Evolutionary conservation across 1,140 invertebrate species (phyloP).

Genomic region (Agrypnia vestita): DNA sequence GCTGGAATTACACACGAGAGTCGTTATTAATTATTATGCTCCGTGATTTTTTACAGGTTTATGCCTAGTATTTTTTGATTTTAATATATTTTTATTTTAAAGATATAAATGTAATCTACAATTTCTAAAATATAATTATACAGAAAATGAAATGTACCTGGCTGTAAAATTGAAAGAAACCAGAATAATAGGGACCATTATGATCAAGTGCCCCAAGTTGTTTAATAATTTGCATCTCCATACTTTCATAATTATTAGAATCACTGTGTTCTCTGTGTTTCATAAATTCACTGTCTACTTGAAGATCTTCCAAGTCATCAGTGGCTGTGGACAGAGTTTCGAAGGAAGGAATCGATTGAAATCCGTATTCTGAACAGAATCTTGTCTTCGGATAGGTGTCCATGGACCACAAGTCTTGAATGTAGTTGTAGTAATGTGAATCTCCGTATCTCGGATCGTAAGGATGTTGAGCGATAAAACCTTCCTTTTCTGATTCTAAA

Average conservation of each 20-base stretch:
- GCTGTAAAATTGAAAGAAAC: conserved; percentile 81
- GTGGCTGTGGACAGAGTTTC: conserved; percentile 76
- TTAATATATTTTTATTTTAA: no score
- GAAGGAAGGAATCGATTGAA: conserved; percentile 89
- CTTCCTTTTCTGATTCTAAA: conserved; percentile 80
- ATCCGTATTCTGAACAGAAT: conserved; percentile 96
- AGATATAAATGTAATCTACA: no score
- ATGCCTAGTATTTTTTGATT: no score
- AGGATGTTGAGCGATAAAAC: conserved; percentile 85
- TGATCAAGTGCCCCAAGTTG: conserved; percentile 76
- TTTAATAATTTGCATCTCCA: conserved; percentile 74
- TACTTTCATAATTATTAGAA: conserved; percentile 76
- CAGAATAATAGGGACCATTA: conserved; percentile 70
- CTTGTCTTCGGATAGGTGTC: conserved; percentile 85
- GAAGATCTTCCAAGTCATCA: conserved; percentile 75
- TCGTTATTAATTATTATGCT: no score
- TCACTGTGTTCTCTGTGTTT: conserved; percentile 89
- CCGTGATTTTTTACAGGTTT: no score
- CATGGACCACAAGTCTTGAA: conserved; percentile 85
- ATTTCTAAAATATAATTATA: no score
- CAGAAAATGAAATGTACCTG: conserved; percentile 77
- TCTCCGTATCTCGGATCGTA: conserved; percentile 89
- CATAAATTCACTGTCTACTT: conserved; percentile 76
- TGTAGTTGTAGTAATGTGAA: conserved; percentile 95
- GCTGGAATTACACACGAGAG: no score